These are phyloP conservation scores for Ranitomeya variabilis DNA, from an alignment of 2,113 vertebrate species.

Conservation along the genomic window DNA sequence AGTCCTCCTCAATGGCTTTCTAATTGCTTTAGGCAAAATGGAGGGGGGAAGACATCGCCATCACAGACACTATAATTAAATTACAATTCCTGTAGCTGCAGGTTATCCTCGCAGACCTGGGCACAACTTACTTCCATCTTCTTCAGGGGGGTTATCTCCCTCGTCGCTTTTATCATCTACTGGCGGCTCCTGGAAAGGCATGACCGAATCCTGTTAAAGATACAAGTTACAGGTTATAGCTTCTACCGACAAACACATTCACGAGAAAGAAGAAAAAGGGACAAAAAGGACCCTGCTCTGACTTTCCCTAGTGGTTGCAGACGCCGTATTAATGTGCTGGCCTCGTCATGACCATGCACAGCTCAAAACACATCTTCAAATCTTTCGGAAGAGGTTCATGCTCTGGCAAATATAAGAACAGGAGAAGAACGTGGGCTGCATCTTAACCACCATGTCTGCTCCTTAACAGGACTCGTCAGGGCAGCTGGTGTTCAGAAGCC, in stretches of 20 bases:
- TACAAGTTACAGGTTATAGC: slow-evolving; percentile 39
- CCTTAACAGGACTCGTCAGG: slow-evolving; percentile 32
- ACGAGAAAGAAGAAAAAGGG: background rate
- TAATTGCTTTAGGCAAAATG: slow-evolving; percentile 10
- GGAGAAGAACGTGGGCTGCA: background rate
- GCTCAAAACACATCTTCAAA: accelerated
- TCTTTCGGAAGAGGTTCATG: background rate
- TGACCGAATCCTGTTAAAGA: slow-evolving; percentile 89
- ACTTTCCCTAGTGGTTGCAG: background rate
- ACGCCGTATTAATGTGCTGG: background rate
- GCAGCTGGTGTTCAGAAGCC: background rate
- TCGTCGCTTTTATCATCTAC: slow-evolving; percentile 84
- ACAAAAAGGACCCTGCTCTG: background rate
- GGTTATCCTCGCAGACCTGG: background rate
- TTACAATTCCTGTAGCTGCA: background rate
- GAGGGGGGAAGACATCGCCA: background rate
- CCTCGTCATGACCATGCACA: background rate
- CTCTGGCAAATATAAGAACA: background rate
- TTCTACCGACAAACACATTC: background rate
- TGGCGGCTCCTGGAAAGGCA: slow-evolving; percentile 95
- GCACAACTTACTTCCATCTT: slow-evolving; percentile 83
- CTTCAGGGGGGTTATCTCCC: slow-evolving; percentile 83
- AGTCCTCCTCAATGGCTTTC: slow-evolving; percentile 24
- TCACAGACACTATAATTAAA: slow-evolving; percentile 16
- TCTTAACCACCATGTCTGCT: background rate